Evolutionary conservation across 1,140 invertebrate genomes (phyloP), one percentile per base, ranked within the genome.

Genomic region (Philaenus spumarius): DNA sequence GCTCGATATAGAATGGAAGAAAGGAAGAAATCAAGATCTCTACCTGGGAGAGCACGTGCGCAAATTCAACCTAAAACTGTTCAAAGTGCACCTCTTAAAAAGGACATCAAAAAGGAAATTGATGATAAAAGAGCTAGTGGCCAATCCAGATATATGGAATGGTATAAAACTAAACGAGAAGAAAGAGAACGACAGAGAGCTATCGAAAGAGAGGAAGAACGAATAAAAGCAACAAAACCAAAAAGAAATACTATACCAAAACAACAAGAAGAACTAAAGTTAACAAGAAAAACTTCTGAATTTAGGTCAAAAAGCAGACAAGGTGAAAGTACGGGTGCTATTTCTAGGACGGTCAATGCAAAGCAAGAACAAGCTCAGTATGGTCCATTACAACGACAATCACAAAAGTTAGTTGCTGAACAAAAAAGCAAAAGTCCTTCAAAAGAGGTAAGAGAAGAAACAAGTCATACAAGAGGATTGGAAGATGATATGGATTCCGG

Each of bases 401-500:
- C 26, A 30, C 26, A 30, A 30, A 42, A 15, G 22, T 3, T 14
- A 52, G 23, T 20, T 45, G 9, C 23, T 26, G 43, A 51, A 34
- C 56, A 37, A 43, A 57, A 40, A 39, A 12, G 12, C 12, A 57
- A 50, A 23, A 56, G 59, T 2, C 60, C 34, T 55, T 48, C 30
- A 22, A 56, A 51, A 54, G 68, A 50, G 59, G 62, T 26, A 59
- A 62, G 55, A 56, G 60, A 55, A 52, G 63, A 67, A 67, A 61
- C 35, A 1, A 53, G 26, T 30, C 26, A 58, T 20, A 34, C 12
- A 14, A 55, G 39, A 43, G 20, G 39, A 77, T 64, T 72, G 34
- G 84, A 88, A 54, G 84, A 87, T 64, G 83, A 87, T 67, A 69
- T 75, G 24, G 85, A 89, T 69, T 87, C 86, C 1, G 85, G 85